Evolutionary conservation across 1,140 invertebrate genomes (phyloP).

Genomic region (Anagrus nilaparvatae): DNA sequence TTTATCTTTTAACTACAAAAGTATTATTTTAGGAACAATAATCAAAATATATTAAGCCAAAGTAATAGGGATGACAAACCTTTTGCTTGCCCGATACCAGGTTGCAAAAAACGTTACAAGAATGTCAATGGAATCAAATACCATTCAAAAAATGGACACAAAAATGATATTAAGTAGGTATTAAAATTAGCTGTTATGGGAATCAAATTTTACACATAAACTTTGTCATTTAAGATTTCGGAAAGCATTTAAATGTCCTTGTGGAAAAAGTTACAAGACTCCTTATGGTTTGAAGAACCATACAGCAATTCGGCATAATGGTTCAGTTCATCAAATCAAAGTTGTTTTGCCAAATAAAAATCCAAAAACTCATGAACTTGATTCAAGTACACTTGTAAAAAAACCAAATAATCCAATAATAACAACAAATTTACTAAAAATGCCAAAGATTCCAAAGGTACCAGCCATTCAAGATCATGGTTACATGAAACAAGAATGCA

Average conservation of each 20-base stretch:
- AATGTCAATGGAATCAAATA: slow-evolving; percentile 84
- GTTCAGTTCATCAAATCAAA: slow-evolving; percentile 18
- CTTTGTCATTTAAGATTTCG: slow-evolving; percentile 52
- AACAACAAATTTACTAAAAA: too few relatives aligned
- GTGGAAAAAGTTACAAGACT: slow-evolving; percentile 75
- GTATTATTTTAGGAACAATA: slow-evolving; percentile 32
- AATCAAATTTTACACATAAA: not conserved
- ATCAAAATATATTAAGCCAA: slow-evolving; percentile 22
- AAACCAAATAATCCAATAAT: too few relatives aligned
- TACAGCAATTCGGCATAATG: slow-evolving; percentile 47
- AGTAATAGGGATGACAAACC: slow-evolving; percentile 54
- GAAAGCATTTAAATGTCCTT: slow-evolving; percentile 69
- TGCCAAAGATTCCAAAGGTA: slow-evolving; percentile 27
- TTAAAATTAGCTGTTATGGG: not conserved
- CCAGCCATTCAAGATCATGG: slow-evolving; percentile 34
- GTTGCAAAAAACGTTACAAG: slow-evolving; percentile 79
- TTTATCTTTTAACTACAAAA: slow-evolving; percentile 16
- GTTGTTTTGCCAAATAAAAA: slow-evolving; percentile 9
- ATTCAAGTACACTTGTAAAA: too few relatives aligned
- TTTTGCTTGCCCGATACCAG: slow-evolving; percentile 70
- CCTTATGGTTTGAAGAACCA: slow-evolving; percentile 65
- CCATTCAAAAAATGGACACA: slow-evolving; percentile 75
- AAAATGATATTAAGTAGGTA: slow-evolving; percentile 67
- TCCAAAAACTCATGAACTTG: slow-evolving; percentile 18
- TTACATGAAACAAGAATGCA: slow-evolving; percentile 25